A percentile compares a stretch with the other conserved stretches of the same genome.
Evolutionary conservation across 2,797 vertebrate species (phyloP).

Genomic region (Coreius guichenoti): DNA sequence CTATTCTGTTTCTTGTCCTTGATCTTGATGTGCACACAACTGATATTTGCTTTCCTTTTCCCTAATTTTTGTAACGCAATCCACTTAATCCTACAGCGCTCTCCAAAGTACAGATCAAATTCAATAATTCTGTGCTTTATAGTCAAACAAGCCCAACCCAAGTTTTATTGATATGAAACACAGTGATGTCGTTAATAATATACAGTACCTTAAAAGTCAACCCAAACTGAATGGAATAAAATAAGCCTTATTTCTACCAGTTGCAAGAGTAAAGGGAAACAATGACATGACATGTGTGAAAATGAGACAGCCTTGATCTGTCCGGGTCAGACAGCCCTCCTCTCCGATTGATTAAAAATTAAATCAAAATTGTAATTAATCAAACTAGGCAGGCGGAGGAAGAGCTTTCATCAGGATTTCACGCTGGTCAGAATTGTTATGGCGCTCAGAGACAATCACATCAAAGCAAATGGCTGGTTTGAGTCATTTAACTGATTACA

Average conservation of each 20-base stretch:
- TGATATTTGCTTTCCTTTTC: constrained; percentile 16
- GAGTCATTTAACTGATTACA: constrained; percentile 47
- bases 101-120: constrained; percentile 30
- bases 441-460: constrained; percentile 45
- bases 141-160: constrained; percentile 17
- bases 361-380: constrained; percentile 41
- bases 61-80: constrained; percentile 31
- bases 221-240: constrained; percentile 29
- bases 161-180: neutral
- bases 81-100: constrained; percentile 34
- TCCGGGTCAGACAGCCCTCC: constrained; percentile 39
- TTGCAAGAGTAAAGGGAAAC: constrained; percentile 2
- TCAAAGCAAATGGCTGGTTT: constrained; percentile 45
- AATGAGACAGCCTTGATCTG: constrained; percentile 23
- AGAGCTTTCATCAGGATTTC: constrained; percentile 50
- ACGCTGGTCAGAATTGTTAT: constrained; percentile 34
- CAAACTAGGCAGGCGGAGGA: neutral
- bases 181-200: neutral
- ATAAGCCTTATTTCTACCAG: neutral
- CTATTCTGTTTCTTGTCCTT: neutral
- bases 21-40: constrained; percentile 15
- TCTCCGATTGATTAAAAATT: constrained; percentile 43
- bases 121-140: constrained; percentile 41
- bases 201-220: constrained; percentile 11
- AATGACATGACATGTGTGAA: constrained; percentile 1